Conservation (phyloP, 2,888 invertebrate species). For the Folsomia candida region DNA sequence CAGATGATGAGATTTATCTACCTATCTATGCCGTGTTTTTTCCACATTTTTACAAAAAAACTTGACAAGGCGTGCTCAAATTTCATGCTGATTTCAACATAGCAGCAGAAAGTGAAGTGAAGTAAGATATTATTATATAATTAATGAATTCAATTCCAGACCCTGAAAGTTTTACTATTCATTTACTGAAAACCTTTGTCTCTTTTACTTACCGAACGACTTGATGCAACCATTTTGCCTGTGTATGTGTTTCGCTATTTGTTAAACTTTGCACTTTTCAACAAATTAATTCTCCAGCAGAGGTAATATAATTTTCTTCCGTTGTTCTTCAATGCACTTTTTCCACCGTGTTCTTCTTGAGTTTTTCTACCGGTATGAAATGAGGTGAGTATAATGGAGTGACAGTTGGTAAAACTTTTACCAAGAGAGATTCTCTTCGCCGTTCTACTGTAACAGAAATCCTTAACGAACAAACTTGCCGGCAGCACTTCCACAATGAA, state of each 20-base stretch:
- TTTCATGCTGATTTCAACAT: no score
- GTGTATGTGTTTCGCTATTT: no score
- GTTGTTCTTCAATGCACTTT: neutral
- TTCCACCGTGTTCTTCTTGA: neutral
- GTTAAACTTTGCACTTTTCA: neutral
- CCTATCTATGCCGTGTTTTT: no score
- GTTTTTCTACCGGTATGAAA: neutral
- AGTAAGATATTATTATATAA: no score
- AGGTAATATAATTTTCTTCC: neutral
- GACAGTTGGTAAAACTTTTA: neutral
- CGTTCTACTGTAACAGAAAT: neutral
- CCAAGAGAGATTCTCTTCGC: no score
- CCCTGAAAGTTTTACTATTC: neutral
- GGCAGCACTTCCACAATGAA: no score
- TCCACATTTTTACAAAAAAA: no score
- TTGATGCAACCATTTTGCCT: constrained; percentile 37
- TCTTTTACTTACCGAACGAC: constrained; percentile 24
- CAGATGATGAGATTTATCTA: no score
- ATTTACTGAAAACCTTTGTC: neutral
- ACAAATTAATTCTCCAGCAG: neutral
- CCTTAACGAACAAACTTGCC: neutral
- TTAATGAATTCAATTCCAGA: neutral
- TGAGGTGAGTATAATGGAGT: no score
- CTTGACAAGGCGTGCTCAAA: no score
- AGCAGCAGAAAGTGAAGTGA: no score